These are phyloP conservation scores for Pelobates cultripes DNA, from an alignment of 2,797 vertebrate species.

Conservation along the genomic window DNA sequence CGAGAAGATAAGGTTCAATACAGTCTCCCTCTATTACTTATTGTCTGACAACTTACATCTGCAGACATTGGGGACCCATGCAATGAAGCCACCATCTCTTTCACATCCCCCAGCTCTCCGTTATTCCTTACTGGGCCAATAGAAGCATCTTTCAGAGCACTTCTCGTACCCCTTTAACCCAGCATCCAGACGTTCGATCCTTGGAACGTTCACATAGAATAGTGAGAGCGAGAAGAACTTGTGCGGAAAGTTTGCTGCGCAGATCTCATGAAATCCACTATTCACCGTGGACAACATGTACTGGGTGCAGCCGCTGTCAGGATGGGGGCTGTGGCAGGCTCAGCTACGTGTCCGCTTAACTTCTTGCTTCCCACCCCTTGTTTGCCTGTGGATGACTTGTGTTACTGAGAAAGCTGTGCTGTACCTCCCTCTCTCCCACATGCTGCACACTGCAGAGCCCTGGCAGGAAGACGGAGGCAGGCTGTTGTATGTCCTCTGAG, in stretches of 20 bases:
- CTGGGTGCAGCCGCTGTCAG: conserved; percentile 25
- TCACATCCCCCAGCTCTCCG: background rate
- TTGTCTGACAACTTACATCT: conserved; percentile 9
- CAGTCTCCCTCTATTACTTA: background rate
- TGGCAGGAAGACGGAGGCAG: conserved; percentile 29
- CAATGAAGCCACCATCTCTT: background rate
- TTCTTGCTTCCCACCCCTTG: conserved; percentile 32
- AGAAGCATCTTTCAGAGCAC: background rate
- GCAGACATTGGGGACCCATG: background rate
- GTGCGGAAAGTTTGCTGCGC: background rate
- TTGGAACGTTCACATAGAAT: background rate
- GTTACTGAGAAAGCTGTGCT: conserved; percentile 2
- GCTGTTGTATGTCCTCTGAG: conserved; percentile 5
- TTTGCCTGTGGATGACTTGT: conserved; percentile 12
- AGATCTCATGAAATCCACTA: background rate
- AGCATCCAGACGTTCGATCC: background rate
- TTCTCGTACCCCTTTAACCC: background rate
- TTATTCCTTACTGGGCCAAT: background rate
- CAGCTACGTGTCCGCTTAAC: conserved; percentile 49
- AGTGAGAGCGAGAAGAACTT: background rate
- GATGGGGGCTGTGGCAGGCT: conserved; percentile 39
- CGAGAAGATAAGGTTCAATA: background rate
- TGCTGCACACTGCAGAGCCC: conserved; percentile 5
- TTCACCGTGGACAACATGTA: background rate
- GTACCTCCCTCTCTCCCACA: conserved; percentile 42